These are phyloP conservation scores for Epinotia brunnichana DNA, from an alignment of 2,888 invertebrate genomes.

Conservation along the genomic window DNA sequence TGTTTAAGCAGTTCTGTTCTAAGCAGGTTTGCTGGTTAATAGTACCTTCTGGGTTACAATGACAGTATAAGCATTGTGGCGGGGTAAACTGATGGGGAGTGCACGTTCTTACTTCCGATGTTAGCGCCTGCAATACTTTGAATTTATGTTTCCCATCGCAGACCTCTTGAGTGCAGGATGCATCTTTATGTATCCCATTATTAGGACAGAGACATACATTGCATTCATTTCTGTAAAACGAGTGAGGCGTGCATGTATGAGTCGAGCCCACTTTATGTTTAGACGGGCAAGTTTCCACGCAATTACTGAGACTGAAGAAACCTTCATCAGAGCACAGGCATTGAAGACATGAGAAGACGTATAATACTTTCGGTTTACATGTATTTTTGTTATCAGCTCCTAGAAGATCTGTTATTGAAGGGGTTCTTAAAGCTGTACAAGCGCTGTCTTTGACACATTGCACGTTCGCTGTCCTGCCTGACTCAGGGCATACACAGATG, in stretches of 20 bases:
- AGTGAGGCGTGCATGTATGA: constrained; percentile 63
- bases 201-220: constrained; percentile 70
- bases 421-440: constrained; percentile 55
- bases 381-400: constrained; percentile 51
- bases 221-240: constrained; percentile 66
- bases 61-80: constrained; percentile 70
- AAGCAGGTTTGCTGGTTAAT: constrained; percentile 66
- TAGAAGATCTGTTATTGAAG: constrained; percentile 46
- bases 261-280: constrained; percentile 42
- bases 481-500: constrained; percentile 71
- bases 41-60: constrained; percentile 61
- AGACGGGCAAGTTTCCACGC: constrained; percentile 65
- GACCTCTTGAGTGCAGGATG: constrained; percentile 57
- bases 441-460: constrained; percentile 69
- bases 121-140: constrained; percentile 51
- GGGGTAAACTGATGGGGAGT: constrained; percentile 61
- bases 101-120: constrained; percentile 54
- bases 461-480: constrained; percentile 65
- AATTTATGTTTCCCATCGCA: constrained; percentile 52
- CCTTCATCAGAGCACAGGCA: constrained; percentile 72
- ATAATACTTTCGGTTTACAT: constrained; percentile 75
- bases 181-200: constrained; percentile 57
- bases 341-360: constrained; percentile 69
- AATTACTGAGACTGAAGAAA: constrained; percentile 63
- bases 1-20: constrained; percentile 64